These are phyloP conservation scores for Danio kyathit DNA, from an alignment of 2,797 vertebrate genomes.

Conservation along the genomic window DNA sequence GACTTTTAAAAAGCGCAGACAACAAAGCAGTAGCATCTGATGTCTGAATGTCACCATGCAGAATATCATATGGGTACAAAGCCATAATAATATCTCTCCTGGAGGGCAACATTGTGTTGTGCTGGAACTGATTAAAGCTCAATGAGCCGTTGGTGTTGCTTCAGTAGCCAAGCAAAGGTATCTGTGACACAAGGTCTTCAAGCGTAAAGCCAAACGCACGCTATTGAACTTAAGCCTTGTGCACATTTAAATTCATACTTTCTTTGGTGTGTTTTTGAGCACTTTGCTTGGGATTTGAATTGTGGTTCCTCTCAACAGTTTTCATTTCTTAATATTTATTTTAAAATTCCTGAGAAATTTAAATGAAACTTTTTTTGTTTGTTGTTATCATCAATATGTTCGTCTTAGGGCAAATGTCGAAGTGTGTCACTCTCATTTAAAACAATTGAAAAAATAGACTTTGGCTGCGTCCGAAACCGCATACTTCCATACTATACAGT, in stretches of 20 bases:
- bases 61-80: slow-evolving; percentile 66
- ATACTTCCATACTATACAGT: no score
- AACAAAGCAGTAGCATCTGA: slow-evolving; percentile 39
- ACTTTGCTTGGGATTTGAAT: not conserved
- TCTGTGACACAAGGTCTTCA: slow-evolving; percentile 72
- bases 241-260: not conserved
- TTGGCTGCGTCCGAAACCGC: no score
- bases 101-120: slow-evolving; percentile 75
- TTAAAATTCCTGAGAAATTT: not conserved
- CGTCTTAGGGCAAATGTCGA: no score
- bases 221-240: not conserved
- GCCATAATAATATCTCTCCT: slow-evolving; percentile 77
- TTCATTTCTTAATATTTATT: not conserved
- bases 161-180: slow-evolving; percentile 72
- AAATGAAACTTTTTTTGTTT: no score
- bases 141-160: slow-evolving; percentile 69
- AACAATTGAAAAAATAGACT: no score
- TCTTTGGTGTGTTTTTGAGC: not conserved
- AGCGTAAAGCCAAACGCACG: slow-evolving; percentile 64
- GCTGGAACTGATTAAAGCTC: slow-evolving; percentile 73
- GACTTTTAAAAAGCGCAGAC: slow-evolving; percentile 25
- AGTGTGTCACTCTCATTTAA: no score
- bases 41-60: slow-evolving; percentile 24
- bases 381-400: no score
- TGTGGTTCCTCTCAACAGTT: not conserved